Evolutionary conservation across 2,888 invertebrate genomes (phyloP).

Genomic region (Isoperla grammatica): DNA sequence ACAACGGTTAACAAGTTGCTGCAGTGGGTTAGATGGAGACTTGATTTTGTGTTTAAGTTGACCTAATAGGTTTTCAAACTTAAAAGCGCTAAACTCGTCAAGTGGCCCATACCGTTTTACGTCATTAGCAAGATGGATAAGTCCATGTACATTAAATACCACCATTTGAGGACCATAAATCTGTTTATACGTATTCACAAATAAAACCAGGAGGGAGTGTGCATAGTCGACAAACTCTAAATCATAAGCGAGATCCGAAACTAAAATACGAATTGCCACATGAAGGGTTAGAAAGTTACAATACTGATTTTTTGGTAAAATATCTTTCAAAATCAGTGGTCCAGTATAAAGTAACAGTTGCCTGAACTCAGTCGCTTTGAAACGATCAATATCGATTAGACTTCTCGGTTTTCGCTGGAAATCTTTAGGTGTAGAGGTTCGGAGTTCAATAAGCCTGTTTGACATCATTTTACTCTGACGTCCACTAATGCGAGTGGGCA

Average conservation of each 20-base stretch:
- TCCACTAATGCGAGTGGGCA: no score
- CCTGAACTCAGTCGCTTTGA: slow-evolving; percentile 35
- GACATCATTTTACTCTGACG: no score
- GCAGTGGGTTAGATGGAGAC: not conserved
- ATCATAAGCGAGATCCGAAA: slow-evolving; percentile 22
- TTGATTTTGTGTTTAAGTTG: slow-evolving; percentile 29
- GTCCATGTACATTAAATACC: slow-evolving; percentile 40
- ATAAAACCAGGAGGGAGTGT: slow-evolving; percentile 30
- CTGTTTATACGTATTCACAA: slow-evolving; percentile 34
- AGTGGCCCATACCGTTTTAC: slow-evolving; percentile 36
- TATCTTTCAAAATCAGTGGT: slow-evolving; percentile 31
- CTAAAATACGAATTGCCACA: slow-evolving; percentile 32
- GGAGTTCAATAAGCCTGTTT: not conserved
- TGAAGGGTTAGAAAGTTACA: slow-evolving; percentile 33
- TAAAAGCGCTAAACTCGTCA: slow-evolving; percentile 38
- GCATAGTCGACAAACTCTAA: slow-evolving; percentile 28
- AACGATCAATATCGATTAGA: slow-evolving; percentile 28
- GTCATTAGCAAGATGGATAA: slow-evolving; percentile 40
- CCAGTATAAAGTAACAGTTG: slow-evolving; percentile 35
- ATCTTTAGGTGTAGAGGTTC: slow-evolving; percentile 22
- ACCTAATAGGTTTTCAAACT: slow-evolving; percentile 39
- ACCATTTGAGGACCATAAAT: slow-evolving; percentile 38
- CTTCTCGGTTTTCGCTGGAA: slow-evolving; percentile 32
- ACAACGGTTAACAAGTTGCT: no score
- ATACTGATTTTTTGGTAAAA: slow-evolving; percentile 30